These are phyloP conservation scores for Bombyx mandarina DNA, from an alignment of 1,140 invertebrate genomes.

Conservation along the genomic window DNA sequence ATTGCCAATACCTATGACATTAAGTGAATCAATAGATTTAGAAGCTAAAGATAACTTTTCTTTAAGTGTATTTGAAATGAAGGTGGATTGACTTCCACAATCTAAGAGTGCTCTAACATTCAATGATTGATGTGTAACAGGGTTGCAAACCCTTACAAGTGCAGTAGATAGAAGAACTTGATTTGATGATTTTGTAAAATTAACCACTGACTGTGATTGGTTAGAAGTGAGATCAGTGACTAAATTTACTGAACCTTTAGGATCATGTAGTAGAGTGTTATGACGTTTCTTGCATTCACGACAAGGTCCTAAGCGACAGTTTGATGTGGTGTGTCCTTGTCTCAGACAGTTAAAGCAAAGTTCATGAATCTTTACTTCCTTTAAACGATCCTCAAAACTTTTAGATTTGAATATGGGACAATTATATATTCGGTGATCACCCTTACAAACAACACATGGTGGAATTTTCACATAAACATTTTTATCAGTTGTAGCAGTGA, in stretches of 20 bases:
- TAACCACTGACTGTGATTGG: not conserved
- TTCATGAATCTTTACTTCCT: constrained; percentile 15
- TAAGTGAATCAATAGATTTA: constrained; percentile 7
- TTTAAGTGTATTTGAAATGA: constrained; percentile 19
- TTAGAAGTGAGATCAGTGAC: not conserved
- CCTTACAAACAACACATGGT: too few relatives aligned
- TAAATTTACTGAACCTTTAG: not conserved
- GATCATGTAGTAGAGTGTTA: constrained; percentile 15
- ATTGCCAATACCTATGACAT: constrained; percentile 15
- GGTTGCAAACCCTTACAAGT: constrained; percentile 20
- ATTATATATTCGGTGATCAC: too few relatives aligned
- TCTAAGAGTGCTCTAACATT: constrained; percentile 19
- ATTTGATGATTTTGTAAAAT: constrained; percentile 4
- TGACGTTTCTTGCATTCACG: constrained; percentile 18
- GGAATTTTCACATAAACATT: too few relatives aligned
- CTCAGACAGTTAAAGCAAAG: constrained; percentile 18
- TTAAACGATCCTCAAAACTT: constrained; percentile 10
- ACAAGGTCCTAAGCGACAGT: constrained; percentile 21
- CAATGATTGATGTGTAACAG: constrained; percentile 9
- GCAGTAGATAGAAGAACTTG: constrained; percentile 24
- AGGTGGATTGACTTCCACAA: constrained; percentile 22
- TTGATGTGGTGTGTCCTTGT: constrained; percentile 11
- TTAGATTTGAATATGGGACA: constrained; percentile 4
- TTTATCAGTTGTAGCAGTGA: constrained; percentile 9
- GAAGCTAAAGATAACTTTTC: constrained; percentile 11